phyloP scores from a whole-genome alignment of 2,113 vertebrate species.

The Sphaerodactylus townsendi region DNA sequence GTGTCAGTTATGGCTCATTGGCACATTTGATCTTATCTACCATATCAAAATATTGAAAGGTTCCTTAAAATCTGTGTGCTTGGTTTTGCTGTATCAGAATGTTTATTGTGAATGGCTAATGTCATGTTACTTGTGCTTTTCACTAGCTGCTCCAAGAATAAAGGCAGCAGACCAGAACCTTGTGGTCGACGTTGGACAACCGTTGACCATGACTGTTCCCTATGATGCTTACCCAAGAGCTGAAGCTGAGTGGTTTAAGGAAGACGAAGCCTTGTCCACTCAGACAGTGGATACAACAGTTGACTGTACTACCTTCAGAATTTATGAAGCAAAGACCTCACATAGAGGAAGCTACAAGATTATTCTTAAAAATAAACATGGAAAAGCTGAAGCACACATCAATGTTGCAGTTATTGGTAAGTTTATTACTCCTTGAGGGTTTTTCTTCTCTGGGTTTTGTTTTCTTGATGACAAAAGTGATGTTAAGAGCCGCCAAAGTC shows the following conservation, averaged over 20 bases:
- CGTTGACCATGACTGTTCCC: conserved; percentile 89
- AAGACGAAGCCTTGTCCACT: conserved; percentile 80
- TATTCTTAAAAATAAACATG: conserved; percentile 93
- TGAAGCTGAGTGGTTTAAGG: conserved; percentile 91
- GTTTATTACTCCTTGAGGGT: conserved; percentile 32
- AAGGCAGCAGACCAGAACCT: conserved; percentile 94
- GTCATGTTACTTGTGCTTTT: conserved; percentile 32
- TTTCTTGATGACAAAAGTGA: neutral
- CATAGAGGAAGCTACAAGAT: conserved; percentile 90
- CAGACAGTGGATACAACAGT: conserved; percentile 88
- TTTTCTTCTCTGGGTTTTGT: neutral
- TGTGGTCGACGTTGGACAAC: conserved; percentile 92
- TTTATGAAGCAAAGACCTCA: conserved; percentile 86
- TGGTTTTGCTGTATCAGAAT: neutral
- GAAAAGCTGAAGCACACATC: conserved; percentile 90
- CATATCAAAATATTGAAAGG: neutral
- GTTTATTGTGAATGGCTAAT: neutral
- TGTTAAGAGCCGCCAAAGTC: neutral
- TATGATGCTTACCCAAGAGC: conserved; percentile 95
- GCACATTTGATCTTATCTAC: too few species aligned
- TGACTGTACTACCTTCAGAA: conserved; percentile 88
- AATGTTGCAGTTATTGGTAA: conserved; percentile 94
- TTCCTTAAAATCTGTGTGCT: conserved; percentile 1
- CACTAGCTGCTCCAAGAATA: conserved; percentile 89
- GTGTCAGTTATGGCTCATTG: too few species aligned